These are phyloP conservation scores for Hesperophylax magnus DNA, from an alignment of 1,140 invertebrate species.

Conservation along the genomic window DNA sequence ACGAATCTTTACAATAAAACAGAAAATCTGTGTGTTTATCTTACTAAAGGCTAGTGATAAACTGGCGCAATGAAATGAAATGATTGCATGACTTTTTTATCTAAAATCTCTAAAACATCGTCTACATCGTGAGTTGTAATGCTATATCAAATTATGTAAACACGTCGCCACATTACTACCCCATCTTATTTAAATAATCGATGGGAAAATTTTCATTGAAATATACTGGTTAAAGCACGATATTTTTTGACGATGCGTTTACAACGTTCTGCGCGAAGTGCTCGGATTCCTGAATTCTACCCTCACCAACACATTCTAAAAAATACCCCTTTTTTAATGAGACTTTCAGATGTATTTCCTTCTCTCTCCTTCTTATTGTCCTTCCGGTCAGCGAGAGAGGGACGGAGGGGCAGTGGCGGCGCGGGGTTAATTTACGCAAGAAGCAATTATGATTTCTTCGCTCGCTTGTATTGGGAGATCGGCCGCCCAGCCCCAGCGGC, in stretches of 20 bases:
- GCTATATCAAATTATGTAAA: too few relatives aligned
- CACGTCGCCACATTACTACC: too few relatives aligned
- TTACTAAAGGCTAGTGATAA: too few relatives aligned
- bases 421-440: slow-evolving; percentile 57
- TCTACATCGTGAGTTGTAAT: too few relatives aligned
- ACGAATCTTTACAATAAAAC: too few relatives aligned
- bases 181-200: too few relatives aligned
- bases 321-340: slow-evolving; percentile 57
- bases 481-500: neutral
- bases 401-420: slow-evolving; percentile 35
- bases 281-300: slow-evolving; percentile 25
- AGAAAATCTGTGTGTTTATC: too few relatives aligned
- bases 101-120: too few relatives aligned
- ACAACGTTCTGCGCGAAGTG: slow-evolving; percentile 34
- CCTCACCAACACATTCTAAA: slow-evolving; percentile 42
- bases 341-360: slow-evolving; percentile 51
- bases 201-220: too few relatives aligned
- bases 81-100: too few relatives aligned
- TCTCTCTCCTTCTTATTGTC: slow-evolving; percentile 23
- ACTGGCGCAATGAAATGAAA: too few relatives aligned
- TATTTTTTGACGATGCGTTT: neutral
- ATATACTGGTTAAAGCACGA: too few relatives aligned
- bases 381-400: slow-evolving; percentile 22
- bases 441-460: slow-evolving; percentile 58
- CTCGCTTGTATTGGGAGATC: slow-evolving; percentile 42